Conservation (phyloP, 2,113 vertebrate genomes). For the Lipophrys pholis region DNA sequence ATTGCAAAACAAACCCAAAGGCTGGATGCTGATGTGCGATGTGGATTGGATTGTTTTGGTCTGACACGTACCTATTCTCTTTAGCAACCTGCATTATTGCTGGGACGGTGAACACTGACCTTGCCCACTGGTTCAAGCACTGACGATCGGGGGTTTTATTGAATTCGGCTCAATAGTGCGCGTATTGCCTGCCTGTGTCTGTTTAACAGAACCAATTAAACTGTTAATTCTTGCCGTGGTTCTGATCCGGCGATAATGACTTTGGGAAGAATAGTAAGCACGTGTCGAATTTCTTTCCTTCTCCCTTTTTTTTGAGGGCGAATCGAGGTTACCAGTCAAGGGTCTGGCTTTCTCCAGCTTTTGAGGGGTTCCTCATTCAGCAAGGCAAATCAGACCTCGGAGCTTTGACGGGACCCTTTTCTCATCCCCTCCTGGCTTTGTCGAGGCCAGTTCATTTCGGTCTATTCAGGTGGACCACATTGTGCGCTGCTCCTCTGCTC, state of each 20-base stretch:
- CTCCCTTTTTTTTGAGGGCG: conserved; percentile 20
- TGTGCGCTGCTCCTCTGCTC: conserved; percentile 62
- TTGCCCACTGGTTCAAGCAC: conserved; percentile 51
- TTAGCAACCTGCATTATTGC: conserved; percentile 52
- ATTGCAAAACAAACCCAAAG: conserved; percentile 69
- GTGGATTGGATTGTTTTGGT: conserved; percentile 65
- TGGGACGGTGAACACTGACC: conserved; percentile 55
- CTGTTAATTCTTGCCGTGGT: conserved; percentile 55
- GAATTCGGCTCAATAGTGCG: conserved; percentile 57
- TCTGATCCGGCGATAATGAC: conserved; percentile 70
- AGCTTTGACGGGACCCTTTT: conserved; percentile 67
- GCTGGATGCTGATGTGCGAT: conserved; percentile 60
- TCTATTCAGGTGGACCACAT: conserved; percentile 74
- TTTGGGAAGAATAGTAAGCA: conserved; percentile 53
- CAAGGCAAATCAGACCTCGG: conserved; percentile 55
- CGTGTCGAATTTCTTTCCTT: conserved; percentile 33
- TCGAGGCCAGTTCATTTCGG: conserved; percentile 73
- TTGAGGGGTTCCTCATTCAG: conserved; percentile 72
- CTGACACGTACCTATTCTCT: conserved; percentile 47
- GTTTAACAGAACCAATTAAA: conserved; percentile 73
- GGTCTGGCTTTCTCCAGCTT: conserved; percentile 63
- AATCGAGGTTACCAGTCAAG: conserved; percentile 59
- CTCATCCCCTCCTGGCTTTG: conserved; percentile 66
- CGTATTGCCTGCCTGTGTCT: conserved; percentile 55
- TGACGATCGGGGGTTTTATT: conserved; percentile 39